Base-by-base conservation (phyloP, 2,888 invertebrate species). In the Drosophila aldrichi region DNA sequence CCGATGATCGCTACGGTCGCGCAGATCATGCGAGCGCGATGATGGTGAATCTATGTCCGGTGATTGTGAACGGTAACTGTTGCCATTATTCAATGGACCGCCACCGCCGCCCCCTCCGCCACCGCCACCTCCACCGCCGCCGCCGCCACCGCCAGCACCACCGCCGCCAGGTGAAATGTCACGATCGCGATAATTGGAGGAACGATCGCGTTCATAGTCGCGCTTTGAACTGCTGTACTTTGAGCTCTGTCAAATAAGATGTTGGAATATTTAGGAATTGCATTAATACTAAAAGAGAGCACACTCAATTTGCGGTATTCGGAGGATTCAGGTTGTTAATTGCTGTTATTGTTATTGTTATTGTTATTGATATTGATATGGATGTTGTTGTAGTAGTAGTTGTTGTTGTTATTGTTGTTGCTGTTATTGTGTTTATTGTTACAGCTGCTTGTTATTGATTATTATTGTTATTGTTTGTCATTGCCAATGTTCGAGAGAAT, bases 181-280 rank as follows among this genome's bases (percentile, higher is more conserved):
- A 79, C 93, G 91, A 75, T 93, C 93, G 80, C 92, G 91, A 89
- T 93, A 93, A 78, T 91, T 93, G 74, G 92, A 91, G 73, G 92
- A 92, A 81, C 93, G 92, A 93, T 93, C 93, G 78, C 93, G 92
- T 90, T 93, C 93, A 93, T 95, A 95, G 90, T 95, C 95, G 93
- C 95, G 94, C 93, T 96, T 96, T 92, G 97, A 96, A 94, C 95
- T 95, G 94, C 95, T 87, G 85, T 97, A 97, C 94, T 97, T 96
- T 83, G 96, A 95, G 94, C 95, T 96, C 97, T 97, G 94, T 78
- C 54, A 49, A 79, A 71, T 51, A 51, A 74, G 38, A 58, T 32
- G 22, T 16, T 44, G 43, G 16, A 14, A 16, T 49, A 10, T 65
- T 51, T 63, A 41, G 7, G 20, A 55, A 20, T 49, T 48, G 44